These are phyloP conservation scores for Paratilapia polleni DNA, from an alignment of 2,113 vertebrate species.

Conservation along the genomic window DNA sequence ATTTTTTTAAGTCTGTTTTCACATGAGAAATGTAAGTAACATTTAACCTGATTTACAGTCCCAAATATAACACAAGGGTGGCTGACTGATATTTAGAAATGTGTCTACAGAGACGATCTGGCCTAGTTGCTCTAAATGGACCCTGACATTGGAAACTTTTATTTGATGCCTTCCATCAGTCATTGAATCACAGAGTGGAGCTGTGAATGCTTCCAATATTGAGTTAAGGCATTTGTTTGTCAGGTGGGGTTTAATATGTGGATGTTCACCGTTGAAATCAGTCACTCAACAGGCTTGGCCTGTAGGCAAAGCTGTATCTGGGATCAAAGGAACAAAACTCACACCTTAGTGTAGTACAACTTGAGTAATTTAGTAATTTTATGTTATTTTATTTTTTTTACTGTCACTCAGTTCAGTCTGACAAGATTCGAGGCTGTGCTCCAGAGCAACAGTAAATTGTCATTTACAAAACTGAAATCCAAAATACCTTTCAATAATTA, in stretches of 20 bases:
- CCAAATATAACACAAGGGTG: conserved; percentile 21
- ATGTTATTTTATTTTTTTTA: no score
- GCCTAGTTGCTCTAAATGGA: conserved; percentile 49
- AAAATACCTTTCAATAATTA: background rate
- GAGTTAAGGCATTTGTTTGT: conserved; percentile 31
- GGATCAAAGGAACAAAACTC: conserved; percentile 41
- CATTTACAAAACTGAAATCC: background rate
- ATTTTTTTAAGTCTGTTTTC: conserved; percentile 6
- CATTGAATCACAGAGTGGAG: conserved; percentile 21
- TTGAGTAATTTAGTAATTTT: no score
- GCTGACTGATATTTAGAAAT: conserved; percentile 26
- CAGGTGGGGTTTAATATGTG: conserved; percentile 36
- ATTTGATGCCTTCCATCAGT: conserved; percentile 23
- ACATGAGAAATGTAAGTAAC: conserved; percentile 3
- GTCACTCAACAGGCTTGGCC: conserved; percentile 23
- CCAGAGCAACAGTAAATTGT: background rate
- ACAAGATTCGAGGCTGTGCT: background rate
- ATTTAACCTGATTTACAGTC: conserved; percentile 29
- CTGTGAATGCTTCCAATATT: conserved; percentile 5
- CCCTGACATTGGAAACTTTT: conserved; percentile 19
- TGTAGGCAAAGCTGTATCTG: conserved; percentile 20
- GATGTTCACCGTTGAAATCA: conserved; percentile 22
- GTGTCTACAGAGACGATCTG: conserved; percentile 29
- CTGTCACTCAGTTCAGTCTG: background rate
- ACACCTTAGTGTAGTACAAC: background rate